Evolutionary conservation across 2,113 vertebrate species (phyloP).

Genomic region (Phoxinus phoxinus): DNA sequence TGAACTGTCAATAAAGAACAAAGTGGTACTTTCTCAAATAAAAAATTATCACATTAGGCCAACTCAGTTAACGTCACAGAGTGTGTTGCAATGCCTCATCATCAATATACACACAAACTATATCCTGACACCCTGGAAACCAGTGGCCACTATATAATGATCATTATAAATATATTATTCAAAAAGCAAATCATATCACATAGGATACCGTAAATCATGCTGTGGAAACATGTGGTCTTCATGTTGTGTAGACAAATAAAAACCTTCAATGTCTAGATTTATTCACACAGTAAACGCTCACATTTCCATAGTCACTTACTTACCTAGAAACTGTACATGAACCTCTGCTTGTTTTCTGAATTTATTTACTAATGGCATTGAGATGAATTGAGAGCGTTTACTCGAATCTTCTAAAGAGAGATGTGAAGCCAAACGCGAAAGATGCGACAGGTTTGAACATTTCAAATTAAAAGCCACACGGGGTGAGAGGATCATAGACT

Average conservation of each 20-base stretch:
- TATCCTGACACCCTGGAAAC: not conserved
- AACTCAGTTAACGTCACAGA: not conserved
- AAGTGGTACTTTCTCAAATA: too few species aligned
- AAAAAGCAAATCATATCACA: not conserved
- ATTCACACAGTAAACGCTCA: not conserved
- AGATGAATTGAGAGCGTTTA: constrained; percentile 20
- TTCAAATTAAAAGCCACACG: constrained; percentile 7
- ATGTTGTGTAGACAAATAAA: constrained; percentile 3
- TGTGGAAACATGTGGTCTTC: not conserved
- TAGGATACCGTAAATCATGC: not conserved
- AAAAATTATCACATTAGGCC: not conserved
- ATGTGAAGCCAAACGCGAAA: not conserved
- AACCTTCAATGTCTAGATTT: not conserved
- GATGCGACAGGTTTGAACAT: fast-evolving
- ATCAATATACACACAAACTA: not conserved
- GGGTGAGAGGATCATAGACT: not conserved
- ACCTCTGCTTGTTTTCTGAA: not conserved
- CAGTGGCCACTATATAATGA: not conserved
- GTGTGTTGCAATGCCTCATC: not conserved
- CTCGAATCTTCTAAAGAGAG: not conserved
- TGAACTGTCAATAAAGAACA: not conserved
- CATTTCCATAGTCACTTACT: not conserved
- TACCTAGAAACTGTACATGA: constrained; percentile 34
- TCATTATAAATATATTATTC: not conserved
- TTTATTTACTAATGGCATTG: constrained; percentile 43